Evolutionary conservation across 2,113 vertebrate species (phyloP).

Genomic region (Cottus gobio): DNA sequence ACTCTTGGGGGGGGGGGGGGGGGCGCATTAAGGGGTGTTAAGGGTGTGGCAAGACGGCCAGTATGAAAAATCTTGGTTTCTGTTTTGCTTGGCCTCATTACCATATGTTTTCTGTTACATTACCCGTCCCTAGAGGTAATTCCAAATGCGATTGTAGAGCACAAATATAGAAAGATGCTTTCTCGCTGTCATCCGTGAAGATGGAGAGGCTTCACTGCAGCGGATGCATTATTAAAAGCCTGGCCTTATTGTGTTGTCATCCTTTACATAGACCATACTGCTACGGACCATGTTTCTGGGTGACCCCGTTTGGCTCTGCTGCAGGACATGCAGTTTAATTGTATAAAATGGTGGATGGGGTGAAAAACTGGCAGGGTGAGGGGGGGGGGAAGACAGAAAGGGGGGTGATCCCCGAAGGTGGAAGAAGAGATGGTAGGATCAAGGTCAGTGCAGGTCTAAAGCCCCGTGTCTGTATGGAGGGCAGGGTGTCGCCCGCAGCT

Average conservation of each 20-base stretch:
- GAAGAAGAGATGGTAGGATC: conserved; percentile 14
- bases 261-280: conserved; percentile 46
- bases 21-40: conserved; percentile 8
- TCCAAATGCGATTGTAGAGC: conserved; percentile 15
- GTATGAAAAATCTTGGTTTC: conserved; percentile 17
- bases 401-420: conserved; percentile 1
- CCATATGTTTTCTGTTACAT: conserved; percentile 31
- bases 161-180: conserved; percentile 16
- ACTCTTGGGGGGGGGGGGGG: conserved; percentile 1
- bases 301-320: conserved; percentile 59
- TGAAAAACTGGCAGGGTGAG: neutral
- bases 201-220: conserved; percentile 21
- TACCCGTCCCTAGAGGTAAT: conserved; percentile 32
- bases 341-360: neutral
- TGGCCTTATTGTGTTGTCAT: conserved; percentile 58
- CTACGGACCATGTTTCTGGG: conserved; percentile 39
- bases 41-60: conserved; percentile 27
- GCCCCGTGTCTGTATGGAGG: conserved; percentile 5
- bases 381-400: neutral
- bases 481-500: conserved; percentile 63
- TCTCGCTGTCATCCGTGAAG: conserved; percentile 21
- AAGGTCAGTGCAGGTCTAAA: conserved; percentile 46
- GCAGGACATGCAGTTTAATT: conserved; percentile 14
- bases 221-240: conserved; percentile 67
- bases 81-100: conserved; percentile 8